These are phyloP conservation scores for Aplochiton taeniatus DNA, from an alignment of 2,797 vertebrate genomes.

Conservation along the genomic window DNA sequence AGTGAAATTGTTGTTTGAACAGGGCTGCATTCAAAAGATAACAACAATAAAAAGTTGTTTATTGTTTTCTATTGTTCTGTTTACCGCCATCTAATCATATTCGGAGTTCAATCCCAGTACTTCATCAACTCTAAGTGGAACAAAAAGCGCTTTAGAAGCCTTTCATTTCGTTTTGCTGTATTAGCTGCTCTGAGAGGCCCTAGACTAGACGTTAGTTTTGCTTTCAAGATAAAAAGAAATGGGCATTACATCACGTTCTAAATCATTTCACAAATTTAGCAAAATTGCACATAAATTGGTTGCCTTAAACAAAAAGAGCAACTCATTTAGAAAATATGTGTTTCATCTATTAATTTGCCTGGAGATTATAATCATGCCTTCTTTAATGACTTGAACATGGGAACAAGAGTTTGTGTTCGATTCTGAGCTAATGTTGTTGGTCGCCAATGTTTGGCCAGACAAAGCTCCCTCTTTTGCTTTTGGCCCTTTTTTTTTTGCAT, in stretches of 20 bases:
- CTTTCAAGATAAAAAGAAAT: conserved; percentile 79
- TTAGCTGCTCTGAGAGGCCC: conserved; percentile 69
- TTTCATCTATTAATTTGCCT: conserved; percentile 76
- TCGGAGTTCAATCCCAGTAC: conserved; percentile 70
- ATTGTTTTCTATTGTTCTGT: conserved; percentile 68
- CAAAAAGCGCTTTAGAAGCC: conserved; percentile 69
- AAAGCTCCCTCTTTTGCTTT: conserved; percentile 50
- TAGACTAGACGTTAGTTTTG: conserved; percentile 67
- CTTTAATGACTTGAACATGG: conserved; percentile 68
- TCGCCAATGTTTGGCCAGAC: conserved; percentile 57
- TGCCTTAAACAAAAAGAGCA: conserved; percentile 61
- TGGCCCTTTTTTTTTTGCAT: conserved; percentile 54
- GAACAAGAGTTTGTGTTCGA: conserved; percentile 64
- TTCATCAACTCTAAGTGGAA: conserved; percentile 70
- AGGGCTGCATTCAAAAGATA: conserved; percentile 43
- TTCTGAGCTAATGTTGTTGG: conserved; percentile 57
- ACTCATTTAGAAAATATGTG: conserved; percentile 67
- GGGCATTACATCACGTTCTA: conserved; percentile 74
- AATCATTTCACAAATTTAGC: conserved; percentile 73
- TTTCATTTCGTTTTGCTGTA: conserved; percentile 76
- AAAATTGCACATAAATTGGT: conserved; percentile 76
- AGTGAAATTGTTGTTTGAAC: conserved; percentile 56
- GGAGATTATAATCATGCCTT: conserved; percentile 71
- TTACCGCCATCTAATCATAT: conserved; percentile 70
- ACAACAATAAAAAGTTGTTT: conserved; percentile 71